phyloP scores from a whole-genome alignment of 53 echinoderm and acorn worm genomes.

The Actinopyga echinites region DNA sequence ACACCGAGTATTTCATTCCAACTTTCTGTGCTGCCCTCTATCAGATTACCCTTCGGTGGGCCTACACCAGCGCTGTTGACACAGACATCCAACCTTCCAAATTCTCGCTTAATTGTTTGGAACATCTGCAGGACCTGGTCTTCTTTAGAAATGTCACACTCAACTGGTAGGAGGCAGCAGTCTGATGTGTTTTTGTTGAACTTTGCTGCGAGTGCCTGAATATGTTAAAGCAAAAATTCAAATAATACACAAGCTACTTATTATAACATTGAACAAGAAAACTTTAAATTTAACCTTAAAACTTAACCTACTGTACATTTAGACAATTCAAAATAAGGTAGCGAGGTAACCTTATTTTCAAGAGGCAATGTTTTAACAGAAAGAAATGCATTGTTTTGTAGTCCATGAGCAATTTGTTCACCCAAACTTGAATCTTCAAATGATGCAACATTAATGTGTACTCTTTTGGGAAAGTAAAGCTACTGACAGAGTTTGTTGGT shows the following conservation, averaged over 20 bases:
- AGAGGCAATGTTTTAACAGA: neutral
- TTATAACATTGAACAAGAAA: neutral
- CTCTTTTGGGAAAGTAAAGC: too few species aligned
- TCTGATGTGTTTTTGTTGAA: slow-evolving; percentile 20
- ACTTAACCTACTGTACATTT: neutral
- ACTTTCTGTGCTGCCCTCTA: slow-evolving; percentile 49
- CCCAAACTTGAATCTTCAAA: too few species aligned
- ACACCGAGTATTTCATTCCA: slow-evolving; percentile 54
- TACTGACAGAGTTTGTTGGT: too few species aligned
- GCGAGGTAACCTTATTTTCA: too few species aligned
- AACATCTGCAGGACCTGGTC: slow-evolving; percentile 57
- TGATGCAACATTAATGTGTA: too few species aligned
- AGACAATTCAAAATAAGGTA: too few species aligned
- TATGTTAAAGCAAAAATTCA: neutral
- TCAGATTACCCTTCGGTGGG: slow-evolving; percentile 3
- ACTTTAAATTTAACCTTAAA: neutral
- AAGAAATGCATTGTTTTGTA: too few species aligned
- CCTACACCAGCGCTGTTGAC: slow-evolving; percentile 64
- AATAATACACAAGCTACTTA: neutral
- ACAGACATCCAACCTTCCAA: slow-evolving; percentile 57
- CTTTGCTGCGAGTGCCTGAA: neutral
- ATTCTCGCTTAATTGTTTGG: slow-evolving; percentile 45
- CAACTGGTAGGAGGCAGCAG: slow-evolving; percentile 9
- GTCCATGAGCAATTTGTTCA: too few species aligned
- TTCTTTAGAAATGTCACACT: slow-evolving; percentile 46